Conservation (phyloP, 1,140 invertebrate species). For the Planococcus citri region DNA sequence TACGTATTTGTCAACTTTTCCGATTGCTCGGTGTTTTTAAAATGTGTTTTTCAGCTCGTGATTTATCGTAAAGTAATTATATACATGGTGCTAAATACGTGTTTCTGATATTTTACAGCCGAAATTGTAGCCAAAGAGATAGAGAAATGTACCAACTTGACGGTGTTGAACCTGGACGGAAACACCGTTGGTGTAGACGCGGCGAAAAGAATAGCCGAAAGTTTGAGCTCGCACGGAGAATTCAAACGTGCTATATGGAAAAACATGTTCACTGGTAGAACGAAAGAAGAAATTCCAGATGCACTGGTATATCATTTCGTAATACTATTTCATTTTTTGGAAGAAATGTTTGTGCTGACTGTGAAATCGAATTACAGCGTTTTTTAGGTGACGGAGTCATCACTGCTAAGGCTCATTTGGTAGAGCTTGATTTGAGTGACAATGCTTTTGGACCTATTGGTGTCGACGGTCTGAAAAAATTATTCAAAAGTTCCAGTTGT, state of each 20-base stretch:
- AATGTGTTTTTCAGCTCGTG: background rate
- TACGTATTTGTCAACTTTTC: conserved; percentile 33
- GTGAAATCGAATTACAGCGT: conserved; percentile 41
- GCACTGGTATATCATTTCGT: conserved; percentile 55
- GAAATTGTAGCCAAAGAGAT: conserved; percentile 51
- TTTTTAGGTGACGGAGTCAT: conserved; percentile 71
- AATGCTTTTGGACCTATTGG: conserved; percentile 97
- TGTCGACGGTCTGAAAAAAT: conserved; percentile 70
- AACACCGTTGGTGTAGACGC: conserved; percentile 87
- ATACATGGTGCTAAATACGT: no score
- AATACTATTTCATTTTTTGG: conserved; percentile 10
- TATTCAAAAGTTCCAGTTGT: conserved; percentile 72
- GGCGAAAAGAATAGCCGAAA: conserved; percentile 67
- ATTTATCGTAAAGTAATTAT: conserved; percentile 19
- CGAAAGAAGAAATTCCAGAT: conserved; percentile 88
- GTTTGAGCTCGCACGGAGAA: conserved; percentile 55
- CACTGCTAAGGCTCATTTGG: conserved; percentile 57
- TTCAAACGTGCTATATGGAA: conserved; percentile 82
- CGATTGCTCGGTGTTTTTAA: conserved; percentile 1
- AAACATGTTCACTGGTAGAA: conserved; percentile 88
- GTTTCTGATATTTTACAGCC: no score
- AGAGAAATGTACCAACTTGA: conserved; percentile 43
- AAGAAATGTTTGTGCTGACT: background rate
- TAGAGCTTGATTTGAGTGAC: conserved; percentile 87
- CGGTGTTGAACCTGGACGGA: conserved; percentile 74